A percentile compares a stretch with the other conserved stretches of the same genome.
These are phyloP conservation scores for Alca torda DNA, from an alignment of 2,797 vertebrate genomes.

Conservation along the genomic window DNA sequence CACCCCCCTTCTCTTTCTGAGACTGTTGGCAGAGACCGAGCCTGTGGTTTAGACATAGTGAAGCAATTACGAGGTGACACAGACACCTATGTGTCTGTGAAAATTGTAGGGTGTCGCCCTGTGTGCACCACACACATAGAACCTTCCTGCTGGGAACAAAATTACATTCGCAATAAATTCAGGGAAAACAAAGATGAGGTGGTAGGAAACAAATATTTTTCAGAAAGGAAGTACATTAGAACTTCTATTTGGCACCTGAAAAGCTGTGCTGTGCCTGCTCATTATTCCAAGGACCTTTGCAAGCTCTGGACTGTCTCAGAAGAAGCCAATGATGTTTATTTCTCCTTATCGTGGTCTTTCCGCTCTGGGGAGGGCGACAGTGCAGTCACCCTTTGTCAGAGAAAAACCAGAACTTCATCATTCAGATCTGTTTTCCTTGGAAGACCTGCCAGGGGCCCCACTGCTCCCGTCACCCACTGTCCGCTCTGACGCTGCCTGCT, in stretches of 20 bases:
- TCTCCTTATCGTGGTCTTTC: not conserved
- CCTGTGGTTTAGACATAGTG: not conserved
- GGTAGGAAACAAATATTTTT: not conserved
- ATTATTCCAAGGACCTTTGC: not conserved
- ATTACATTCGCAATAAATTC: not conserved
- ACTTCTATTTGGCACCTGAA: not conserved
- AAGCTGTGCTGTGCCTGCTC: not conserved
- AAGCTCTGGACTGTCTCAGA: not conserved
- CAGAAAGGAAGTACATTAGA: not conserved
- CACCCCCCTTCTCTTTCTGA: not conserved
- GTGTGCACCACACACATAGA: not conserved
- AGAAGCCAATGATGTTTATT: not conserved
- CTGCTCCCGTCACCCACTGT: not conserved
- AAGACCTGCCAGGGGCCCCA: not conserved
- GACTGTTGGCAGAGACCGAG: not conserved
- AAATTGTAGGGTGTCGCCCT: not conserved
- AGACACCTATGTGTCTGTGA: not conserved
- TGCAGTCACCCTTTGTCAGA: not conserved
- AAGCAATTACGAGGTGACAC: not conserved
- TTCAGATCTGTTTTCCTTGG: not conserved
- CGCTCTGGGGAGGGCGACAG: fast-evolving
- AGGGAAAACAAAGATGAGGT: not conserved
- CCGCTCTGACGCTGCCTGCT: not conserved
- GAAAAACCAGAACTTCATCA: not conserved
- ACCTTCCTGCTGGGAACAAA: not conserved